phyloP scores from a whole-genome alignment of 92 coral and sea anemone genomes.

The Porites cylindrica region DNA sequence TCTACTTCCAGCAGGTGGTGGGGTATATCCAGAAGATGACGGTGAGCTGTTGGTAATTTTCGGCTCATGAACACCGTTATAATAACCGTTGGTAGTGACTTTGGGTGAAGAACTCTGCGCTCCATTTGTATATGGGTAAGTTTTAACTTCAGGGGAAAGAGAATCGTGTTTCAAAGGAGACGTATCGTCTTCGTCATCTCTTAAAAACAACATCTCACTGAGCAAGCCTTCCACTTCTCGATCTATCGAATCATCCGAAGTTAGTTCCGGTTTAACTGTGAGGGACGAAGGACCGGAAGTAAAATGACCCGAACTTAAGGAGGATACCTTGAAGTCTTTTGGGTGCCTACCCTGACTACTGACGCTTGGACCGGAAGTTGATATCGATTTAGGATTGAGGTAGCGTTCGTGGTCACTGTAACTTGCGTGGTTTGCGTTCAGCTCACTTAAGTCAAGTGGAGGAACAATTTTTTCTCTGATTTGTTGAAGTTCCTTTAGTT shows the following conservation, averaged over 20 bases:
- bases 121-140: not conserved
- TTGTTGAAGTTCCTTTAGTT: constrained; percentile 66
- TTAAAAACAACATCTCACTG: constrained; percentile 14
- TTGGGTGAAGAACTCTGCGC: not conserved
- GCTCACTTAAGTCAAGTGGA: constrained; percentile 36
- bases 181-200: constrained; percentile 40
- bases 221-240: constrained; percentile 79
- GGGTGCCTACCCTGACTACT: not conserved
- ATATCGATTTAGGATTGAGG: not conserved
- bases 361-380: not conserved
- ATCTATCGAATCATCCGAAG: constrained; percentile 83
- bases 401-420: not conserved
- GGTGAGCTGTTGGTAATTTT: not conserved
- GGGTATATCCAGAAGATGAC: not conserved
- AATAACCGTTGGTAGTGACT: constrained; percentile 29
- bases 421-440: not conserved
- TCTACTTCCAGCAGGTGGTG: not conserved
- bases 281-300: constrained; percentile 42
- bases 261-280: constrained; percentile 49
- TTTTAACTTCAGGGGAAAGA: not conserved
- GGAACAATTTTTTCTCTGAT: constrained; percentile 31
- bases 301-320: constrained; percentile 17
- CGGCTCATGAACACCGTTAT: not conserved
- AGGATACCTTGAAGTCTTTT: not conserved
- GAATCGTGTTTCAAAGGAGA: constrained; percentile 17